phyloP scores from a whole-genome alignment of 2,888 invertebrate species.

The Escarpia spicata region DNA sequence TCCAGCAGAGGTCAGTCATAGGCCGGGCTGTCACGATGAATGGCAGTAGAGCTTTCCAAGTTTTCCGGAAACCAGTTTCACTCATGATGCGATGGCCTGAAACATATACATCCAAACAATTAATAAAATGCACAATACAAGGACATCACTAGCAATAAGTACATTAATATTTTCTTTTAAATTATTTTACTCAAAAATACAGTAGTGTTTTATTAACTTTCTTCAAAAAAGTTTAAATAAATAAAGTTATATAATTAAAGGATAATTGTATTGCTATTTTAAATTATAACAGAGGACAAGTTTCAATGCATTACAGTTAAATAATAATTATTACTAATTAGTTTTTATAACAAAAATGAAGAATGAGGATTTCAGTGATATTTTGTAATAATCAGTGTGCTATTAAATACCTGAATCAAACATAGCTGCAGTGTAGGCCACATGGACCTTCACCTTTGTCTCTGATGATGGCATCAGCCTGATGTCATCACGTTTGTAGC shows the following conservation, averaged over 20 bases:
- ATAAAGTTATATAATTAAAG: too few relatives aligned
- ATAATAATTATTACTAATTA: too few relatives aligned
- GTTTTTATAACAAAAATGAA: too few relatives aligned
- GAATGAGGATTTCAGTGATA: background rate
- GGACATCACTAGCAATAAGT: background rate
- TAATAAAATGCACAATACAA: background rate
- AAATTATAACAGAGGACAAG: too few relatives aligned
- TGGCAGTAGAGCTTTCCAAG: constrained; percentile 17
- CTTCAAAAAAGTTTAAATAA: too few relatives aligned
- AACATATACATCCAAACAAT: background rate
- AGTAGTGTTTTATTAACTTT: too few relatives aligned
- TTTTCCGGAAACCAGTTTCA: constrained; percentile 1
- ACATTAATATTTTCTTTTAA: background rate
- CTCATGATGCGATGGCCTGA: background rate
- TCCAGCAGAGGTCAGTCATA: background rate
- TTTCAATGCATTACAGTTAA: too few relatives aligned
- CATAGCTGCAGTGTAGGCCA: background rate
- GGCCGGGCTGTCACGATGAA: background rate
- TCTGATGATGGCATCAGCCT: too few relatives aligned
- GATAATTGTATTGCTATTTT: too few relatives aligned
- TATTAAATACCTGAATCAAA: background rate
- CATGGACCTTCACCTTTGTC: too few relatives aligned
- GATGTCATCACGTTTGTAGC: too few relatives aligned
- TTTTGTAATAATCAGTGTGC: background rate
- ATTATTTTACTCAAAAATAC: too few relatives aligned